phyloP scores from a whole-genome alignment of 2,113 vertebrate genomes.

The Pardalotus punctatus region DNA sequence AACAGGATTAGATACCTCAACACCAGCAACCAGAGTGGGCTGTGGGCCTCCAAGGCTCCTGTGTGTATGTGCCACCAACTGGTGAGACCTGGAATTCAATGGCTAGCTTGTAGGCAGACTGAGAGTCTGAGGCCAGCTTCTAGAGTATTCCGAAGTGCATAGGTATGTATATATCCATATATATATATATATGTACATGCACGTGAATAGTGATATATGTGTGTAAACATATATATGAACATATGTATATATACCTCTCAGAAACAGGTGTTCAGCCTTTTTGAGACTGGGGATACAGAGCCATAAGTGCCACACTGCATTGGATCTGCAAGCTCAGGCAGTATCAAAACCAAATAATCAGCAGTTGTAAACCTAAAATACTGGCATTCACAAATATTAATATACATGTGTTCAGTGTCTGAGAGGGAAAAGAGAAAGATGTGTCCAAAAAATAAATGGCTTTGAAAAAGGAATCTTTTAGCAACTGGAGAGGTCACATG shows the following conservation, averaged over 20 bases:
- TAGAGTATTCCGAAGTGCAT: neutral
- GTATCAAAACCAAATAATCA: neutral
- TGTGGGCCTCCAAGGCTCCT: neutral
- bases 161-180: neutral
- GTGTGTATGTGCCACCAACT: rapidly evolving
- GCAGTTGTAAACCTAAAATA: neutral
- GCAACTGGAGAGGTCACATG: neutral
- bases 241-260: neutral
- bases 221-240: too few relatives aligned
- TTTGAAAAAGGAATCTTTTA: neutral
- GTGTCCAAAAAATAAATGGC: neutral
- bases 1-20: neutral
- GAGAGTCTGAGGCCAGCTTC: neutral
- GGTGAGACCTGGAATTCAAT: neutral
- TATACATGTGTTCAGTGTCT: neutral
- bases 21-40: neutral
- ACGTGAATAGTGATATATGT: neutral
- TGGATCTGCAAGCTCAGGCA: neutral
- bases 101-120: neutral
- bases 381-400: neutral
- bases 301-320: neutral
- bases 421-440: neutral
- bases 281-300: neutral
- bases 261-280: neutral
- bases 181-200: neutral